Base-by-base conservation (phyloP, 2,888 invertebrate genomes). In the Thecocarcelia acutangulata region DNA sequence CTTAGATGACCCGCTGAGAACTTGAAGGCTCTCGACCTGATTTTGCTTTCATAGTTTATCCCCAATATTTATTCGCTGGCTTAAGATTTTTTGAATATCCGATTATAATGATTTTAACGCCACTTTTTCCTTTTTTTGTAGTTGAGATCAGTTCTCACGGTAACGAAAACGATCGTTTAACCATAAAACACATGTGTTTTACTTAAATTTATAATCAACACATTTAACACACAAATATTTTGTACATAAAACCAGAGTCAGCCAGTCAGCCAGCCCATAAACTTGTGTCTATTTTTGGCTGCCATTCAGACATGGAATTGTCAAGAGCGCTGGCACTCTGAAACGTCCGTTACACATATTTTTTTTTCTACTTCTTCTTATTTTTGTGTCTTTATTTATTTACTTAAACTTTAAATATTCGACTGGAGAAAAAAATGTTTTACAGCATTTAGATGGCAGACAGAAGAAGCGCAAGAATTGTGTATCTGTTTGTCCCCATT, bases 261-360 rank as follows among this genome's bases (percentile, higher is more conserved):
- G 9, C n/a, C 54, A 54, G 5, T 8, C 33, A 42, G 8, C n/a
- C 72, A 59, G 24, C 48, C 48, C 24, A 63, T 73, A 61, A 44
- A 54, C 42, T 61, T 40, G 58, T 54, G 56, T 77, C 76, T 76
- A 76, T 81, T 77, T 81, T 68, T 61, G 76, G 68, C 68, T 72
- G 24, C 56, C 17, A 68, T 46, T 28, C 70, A 80, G 76, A 75
- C 76, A 63, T 44, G n/a, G 42, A 66, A 72, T 73, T 76, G 56
- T 77, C 76, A 81, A 81, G 72, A 77, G 69, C 61, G 54, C 28
- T 56, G 58, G 66, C 59, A 80, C 54, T 59, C 11, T 63, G 50
- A 74, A 73, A 42, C 63, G 81, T 68, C 73, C 81, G 81, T 81
- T 81, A 69, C 77, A 69, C 40, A 44, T 1, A 6, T n/a, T n/a